Conservation (phyloP, 37 sponge, comb jelly and placozoan species). For the Oopsacas minuta region DNA sequence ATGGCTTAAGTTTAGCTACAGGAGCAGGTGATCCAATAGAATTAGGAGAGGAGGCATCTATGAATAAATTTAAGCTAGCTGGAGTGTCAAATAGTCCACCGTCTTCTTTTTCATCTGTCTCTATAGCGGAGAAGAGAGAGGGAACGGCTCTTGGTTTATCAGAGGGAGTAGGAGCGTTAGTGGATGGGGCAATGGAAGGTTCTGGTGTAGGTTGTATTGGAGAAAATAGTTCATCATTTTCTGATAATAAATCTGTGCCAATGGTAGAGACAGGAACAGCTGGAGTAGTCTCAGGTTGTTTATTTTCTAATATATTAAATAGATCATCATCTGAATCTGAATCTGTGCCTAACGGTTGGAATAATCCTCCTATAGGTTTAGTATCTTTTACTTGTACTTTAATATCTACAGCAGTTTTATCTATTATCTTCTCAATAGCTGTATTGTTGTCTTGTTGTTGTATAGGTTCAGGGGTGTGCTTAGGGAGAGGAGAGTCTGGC, state of each 20-base stretch:
- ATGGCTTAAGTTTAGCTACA: background rate
- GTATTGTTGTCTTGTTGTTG: background rate
- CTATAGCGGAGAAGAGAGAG: background rate
- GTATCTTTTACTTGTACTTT: background rate
- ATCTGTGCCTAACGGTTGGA: background rate
- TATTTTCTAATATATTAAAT: background rate
- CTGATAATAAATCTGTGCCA: background rate
- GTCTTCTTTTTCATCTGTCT: background rate
- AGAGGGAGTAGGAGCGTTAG: background rate
- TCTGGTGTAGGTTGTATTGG: background rate
- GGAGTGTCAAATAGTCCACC: background rate
- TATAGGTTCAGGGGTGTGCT: background rate
- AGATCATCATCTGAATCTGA: slow-evolving; percentile 11
- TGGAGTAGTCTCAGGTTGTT: background rate
- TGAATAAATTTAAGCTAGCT: background rate
- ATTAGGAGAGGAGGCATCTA: background rate
- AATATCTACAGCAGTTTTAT: too few relatives aligned
- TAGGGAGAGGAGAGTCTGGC: background rate
- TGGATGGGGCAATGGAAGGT: background rate
- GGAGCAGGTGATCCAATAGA: background rate
- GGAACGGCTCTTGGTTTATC: background rate
- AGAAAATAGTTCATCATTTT: background rate
- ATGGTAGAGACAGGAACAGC: background rate
- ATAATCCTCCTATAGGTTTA: background rate
- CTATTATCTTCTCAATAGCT: background rate